Conservation (phyloP, 2,888 invertebrate species). For the Lasioglossum villosulum region DNA sequence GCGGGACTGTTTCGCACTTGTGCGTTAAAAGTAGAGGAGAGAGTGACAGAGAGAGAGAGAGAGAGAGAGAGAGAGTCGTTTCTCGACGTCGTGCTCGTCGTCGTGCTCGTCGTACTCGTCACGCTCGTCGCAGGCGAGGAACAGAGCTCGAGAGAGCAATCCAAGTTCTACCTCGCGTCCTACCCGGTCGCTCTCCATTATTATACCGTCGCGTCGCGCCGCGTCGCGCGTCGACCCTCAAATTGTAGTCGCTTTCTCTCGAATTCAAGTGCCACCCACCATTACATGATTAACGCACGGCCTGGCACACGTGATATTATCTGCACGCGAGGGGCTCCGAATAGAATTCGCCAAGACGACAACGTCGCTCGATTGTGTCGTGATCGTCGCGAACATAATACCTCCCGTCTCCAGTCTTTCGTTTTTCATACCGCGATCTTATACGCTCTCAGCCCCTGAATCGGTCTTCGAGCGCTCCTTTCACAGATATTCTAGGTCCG, state of each 20-base stretch:
- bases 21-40: constrained; percentile 58
- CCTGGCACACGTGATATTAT: constrained; percentile 59
- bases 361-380: constrained; percentile 1
- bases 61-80: not conserved
- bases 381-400: constrained; percentile 30
- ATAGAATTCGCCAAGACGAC: constrained; percentile 60
- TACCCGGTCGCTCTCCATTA: constrained; percentile 63
- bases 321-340: constrained; percentile 33
- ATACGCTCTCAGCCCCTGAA: constrained; percentile 12
- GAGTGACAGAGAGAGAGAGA: not conserved
- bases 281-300: constrained; percentile 65
- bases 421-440: constrained; percentile 53
- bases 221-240: constrained; percentile 52
- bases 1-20: constrained; percentile 64
- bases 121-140: too few relatives aligned
- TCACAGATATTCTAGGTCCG: not conserved
- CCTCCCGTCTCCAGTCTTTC: constrained; percentile 14
- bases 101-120: too few relatives aligned
- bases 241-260: constrained; percentile 62
- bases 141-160: not conserved
- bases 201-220: constrained; percentile 46
- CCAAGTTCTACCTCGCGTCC: constrained; percentile 49
- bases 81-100: too few relatives aligned
- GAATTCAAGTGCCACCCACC: constrained; percentile 57
- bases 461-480: not conserved